Evolutionary conservation across 2,113 vertebrate genomes (phyloP), one percentile per base, ranked within the genome.

Genomic region (Prunella himalayana): DNA sequence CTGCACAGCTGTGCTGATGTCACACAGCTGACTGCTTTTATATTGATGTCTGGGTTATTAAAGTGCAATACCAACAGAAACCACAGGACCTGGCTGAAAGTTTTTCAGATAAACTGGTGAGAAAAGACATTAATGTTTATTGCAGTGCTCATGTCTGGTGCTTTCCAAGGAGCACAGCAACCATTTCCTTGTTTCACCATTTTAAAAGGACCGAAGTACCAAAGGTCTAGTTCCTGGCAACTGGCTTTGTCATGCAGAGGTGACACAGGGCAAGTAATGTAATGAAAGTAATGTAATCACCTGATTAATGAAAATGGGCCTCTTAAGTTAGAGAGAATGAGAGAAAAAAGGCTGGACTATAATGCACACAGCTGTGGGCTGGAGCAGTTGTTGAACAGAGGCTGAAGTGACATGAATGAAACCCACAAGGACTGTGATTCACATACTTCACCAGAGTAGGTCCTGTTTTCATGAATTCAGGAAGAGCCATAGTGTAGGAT

Each of bases 1-100:
- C 64, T 77, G 54, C 18, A 59, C 60, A 95, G 87, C 92, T 94
- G 50, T 77, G 83, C 76, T 96, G 82, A 88, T 77, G 54, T 88
- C 90, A 91, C 61, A 49, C 49, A 64, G 73, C 57, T 71, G 21
- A 39, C 56, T 71, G 73, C 73, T 25, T 79, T 91, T 87, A 44
- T 50, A 91, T 84, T 87, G 85, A 81, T 50, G 35, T 31, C 28
- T 71, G 4, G 64, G 61, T 57, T 75, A 37, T 53, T 95, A 82
- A 78, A 79, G 39, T 22, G 16, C 69, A 84, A 78, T 39, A 86
- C 42, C 87, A 71, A 33, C 15, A 35, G 56, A 78, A 51, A 75
- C 39, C 33, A 66, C 77, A 47, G 69, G 56, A 54, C 44, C 17
- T 85, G 47, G 77, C 24, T 72, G 47, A 78, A 75, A 21, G 24